Conservation (phyloP, 2,888 invertebrate genomes). For the Neoaliturus tenellus region DNA sequence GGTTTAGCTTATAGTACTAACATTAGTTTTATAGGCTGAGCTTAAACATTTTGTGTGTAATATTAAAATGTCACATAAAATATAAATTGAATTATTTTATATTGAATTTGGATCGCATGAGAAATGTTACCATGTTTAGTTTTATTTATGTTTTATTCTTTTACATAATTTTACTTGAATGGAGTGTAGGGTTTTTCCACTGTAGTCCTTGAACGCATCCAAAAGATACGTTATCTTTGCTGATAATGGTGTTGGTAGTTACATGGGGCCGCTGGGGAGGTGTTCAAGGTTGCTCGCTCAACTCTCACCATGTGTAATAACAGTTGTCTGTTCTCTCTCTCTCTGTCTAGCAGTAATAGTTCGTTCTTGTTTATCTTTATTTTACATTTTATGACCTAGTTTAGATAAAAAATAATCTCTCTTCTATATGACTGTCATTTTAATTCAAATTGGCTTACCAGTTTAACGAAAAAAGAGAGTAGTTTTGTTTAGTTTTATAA, state of each 20-base stretch:
- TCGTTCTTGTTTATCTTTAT: not conserved
- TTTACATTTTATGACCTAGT: not conserved
- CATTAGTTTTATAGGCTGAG: not conserved
- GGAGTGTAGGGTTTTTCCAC: not conserved
- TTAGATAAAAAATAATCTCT: not conserved
- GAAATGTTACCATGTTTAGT: too few relatives aligned
- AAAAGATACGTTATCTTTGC: not conserved
- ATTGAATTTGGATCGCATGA: too few relatives aligned
- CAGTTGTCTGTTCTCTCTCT: not conserved
- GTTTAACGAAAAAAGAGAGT: too few relatives aligned
- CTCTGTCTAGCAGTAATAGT: not conserved
- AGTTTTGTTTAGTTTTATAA: too few relatives aligned
- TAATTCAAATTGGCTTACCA: too few relatives aligned
- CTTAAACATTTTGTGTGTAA: not conserved
- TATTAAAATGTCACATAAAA: too few relatives aligned
- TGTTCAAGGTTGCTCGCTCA: not conserved
- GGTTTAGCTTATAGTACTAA: conserved; percentile 14
- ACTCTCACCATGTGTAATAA: not conserved
- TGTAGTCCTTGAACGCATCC: not conserved
- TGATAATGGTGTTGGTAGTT: not conserved
- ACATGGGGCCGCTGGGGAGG: not conserved
- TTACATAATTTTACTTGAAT: too few relatives aligned
- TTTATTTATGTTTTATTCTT: too few relatives aligned
- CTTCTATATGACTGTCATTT: too few relatives aligned
- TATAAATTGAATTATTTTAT: too few relatives aligned